These are phyloP conservation scores for Pholis gunnellus DNA, from an alignment of 2,113 vertebrate genomes.

Conservation along the genomic window DNA sequence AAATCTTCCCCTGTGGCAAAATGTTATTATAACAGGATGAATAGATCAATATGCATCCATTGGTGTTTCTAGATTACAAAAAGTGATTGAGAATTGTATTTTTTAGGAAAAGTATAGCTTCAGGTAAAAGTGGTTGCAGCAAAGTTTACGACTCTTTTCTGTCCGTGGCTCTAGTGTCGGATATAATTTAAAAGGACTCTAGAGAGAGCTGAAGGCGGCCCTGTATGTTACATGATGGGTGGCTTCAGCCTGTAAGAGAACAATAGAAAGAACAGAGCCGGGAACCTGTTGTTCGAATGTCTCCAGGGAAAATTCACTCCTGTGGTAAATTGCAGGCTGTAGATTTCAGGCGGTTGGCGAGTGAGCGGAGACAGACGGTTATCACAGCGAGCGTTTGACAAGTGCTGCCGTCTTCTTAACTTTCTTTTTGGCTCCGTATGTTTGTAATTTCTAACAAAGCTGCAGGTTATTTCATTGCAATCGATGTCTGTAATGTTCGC, in stretches of 20 bases:
- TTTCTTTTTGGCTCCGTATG: background rate
- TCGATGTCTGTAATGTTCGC: background rate
- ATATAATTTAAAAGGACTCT: constrained; percentile 1
- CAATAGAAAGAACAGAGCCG: background rate
- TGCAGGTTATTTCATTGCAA: background rate
- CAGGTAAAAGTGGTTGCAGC: background rate
- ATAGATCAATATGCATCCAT: background rate
- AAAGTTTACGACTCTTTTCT: background rate
- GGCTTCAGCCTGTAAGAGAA: constrained; percentile 6
- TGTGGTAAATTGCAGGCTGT: constrained; percentile 48
- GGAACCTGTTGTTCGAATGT: constrained; percentile 53
- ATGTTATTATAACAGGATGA: background rate
- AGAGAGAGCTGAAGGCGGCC: background rate
- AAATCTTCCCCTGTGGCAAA: background rate
- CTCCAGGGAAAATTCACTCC: constrained; percentile 8
- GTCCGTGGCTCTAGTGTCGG: background rate
- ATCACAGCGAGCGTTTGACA: constrained; percentile 19
- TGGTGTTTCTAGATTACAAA: background rate
- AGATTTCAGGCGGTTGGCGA: constrained; percentile 27
- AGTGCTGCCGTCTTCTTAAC: background rate
- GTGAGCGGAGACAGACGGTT: constrained; percentile 4
- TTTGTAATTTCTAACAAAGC: background rate
- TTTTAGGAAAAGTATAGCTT: background rate
- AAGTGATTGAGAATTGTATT: constrained; percentile 1
- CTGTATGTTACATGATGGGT: constrained; percentile 9